Base-by-base conservation (phyloP, 2,888 invertebrate species). In the Heteropelma amictum region DNA sequence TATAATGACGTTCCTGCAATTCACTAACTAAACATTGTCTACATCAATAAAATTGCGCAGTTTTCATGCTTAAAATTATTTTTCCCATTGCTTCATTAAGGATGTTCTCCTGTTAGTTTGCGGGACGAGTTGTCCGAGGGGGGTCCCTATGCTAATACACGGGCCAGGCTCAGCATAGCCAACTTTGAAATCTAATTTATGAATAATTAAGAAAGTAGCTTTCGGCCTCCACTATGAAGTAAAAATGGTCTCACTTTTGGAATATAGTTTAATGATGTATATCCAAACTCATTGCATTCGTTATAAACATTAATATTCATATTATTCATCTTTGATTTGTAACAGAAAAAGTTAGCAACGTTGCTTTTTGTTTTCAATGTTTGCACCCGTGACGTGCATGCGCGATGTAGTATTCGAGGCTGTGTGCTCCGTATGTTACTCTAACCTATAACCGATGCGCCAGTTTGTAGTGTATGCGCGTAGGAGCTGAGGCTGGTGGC, bases 101-200 rank as follows among this genome's bases (percentile, higher is more conserved):
- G 53, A 54, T 28, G 53, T 5, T 54, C 53, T 26, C 5, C 21
- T 54, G 53, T 17, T 56, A 38, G 35, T 38, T 56, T 56, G 56
- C 56, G 56, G 56, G 38, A 38, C 56, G 56, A 35, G 23, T 35
- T 38, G 26, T 56, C 35, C n/a, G 38, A 12, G 56, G 56, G 21
- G 35, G 56, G 56, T 56, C 56, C 8, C 56, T 56, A 56, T 38
- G 56, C 23, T 56, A 12, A 56, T 56, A 38, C 56, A 56, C 56
- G 12, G 23, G 38, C 56, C 56, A 12, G 38, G 56, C 23, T 56
- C 53, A 53, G 53, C 38, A 35, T 56, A 38, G 38, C 56, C 56
- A 56, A 56, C 56, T n/a, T n/a, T 35, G 3, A 47, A 23, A 47
- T 14, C 40, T 40, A 14, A 6, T 7, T 40, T 17, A n/a, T n/a